Conservation (phyloP, 2,113 vertebrate genomes). For the Emydocephalus ijimae region DNA sequence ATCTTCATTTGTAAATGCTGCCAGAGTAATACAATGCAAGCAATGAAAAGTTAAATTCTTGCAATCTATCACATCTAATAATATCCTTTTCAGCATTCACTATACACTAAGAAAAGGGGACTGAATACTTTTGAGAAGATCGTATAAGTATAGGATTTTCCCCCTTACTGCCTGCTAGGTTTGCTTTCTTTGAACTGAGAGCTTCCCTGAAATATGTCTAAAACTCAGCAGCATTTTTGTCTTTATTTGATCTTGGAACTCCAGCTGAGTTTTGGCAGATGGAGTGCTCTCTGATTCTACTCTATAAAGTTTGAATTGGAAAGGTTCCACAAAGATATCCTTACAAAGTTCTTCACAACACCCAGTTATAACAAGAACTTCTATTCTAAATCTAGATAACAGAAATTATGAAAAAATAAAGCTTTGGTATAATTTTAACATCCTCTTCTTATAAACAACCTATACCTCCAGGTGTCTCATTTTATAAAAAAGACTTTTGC, state of each 20-base stretch:
- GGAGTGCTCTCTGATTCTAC: not conserved
- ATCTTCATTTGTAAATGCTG: not conserved
- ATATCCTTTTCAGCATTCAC: not conserved
- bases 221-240: not conserved
- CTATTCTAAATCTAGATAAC: conserved; percentile 3
- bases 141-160: not conserved
- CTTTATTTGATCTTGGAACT: not conserved
- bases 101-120: not conserved
- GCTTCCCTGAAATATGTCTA: not conserved
- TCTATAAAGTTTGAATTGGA: conserved; percentile 5
- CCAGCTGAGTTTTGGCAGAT: conserved; percentile 22
- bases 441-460: not conserved
- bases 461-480: not conserved
- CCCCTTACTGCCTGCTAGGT: not conserved
- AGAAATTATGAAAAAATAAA: not conserved
- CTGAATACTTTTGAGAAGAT: not conserved
- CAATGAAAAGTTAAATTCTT: conserved; percentile 1
- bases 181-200: conserved; percentile 11
- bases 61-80: not conserved
- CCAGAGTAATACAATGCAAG: not conserved
- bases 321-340: conserved; percentile 14
- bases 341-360: not conserved
- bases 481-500: not conserved
- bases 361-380: not conserved
- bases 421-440: not conserved